Percentiles rank a stretch among this genome's conserved stretches.
Conservation (phyloP, 2,888 invertebrate species). For the Pristionchus maxplancki region DNA sequence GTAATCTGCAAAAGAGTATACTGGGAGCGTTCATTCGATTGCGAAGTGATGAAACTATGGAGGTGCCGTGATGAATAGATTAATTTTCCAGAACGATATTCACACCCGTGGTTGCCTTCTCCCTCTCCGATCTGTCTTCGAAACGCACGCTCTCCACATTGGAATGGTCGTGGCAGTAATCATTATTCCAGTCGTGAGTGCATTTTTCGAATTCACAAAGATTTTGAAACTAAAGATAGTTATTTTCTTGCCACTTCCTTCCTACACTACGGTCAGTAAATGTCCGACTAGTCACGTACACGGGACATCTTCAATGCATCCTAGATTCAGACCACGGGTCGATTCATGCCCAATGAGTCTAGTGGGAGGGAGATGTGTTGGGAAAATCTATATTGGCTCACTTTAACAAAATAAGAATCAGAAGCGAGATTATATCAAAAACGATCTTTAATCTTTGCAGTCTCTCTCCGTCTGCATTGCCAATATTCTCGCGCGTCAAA, state of each 20-base stretch:
- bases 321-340: background rate
- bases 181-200: conserved; percentile 76
- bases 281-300: background rate
- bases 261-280: too few species aligned
- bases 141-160: conserved; percentile 76
- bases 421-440: background rate
- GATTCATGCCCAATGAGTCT: background rate
- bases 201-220: background rate
- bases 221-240: background rate
- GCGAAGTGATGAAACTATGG: background rate
- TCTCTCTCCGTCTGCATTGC: conserved; percentile 74
- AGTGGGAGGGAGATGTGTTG: background rate
- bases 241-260: background rate
- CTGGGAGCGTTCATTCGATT: too few species aligned
- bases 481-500: conserved; percentile 76
- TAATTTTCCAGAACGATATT: conserved; percentile 29
- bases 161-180: conserved; percentile 75
- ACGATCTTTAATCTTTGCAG: conserved; percentile 61
- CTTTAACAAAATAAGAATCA: too few species aligned
- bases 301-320: background rate
- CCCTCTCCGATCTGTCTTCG: conserved; percentile 73
- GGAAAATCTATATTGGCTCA: background rate
- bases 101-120: conserved; percentile 72
- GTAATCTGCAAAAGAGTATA: too few species aligned
- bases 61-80: too few species aligned